These are phyloP conservation scores for Tapera naevia DNA, from an alignment of 2,797 vertebrate genomes.

Conservation along the genomic window DNA sequence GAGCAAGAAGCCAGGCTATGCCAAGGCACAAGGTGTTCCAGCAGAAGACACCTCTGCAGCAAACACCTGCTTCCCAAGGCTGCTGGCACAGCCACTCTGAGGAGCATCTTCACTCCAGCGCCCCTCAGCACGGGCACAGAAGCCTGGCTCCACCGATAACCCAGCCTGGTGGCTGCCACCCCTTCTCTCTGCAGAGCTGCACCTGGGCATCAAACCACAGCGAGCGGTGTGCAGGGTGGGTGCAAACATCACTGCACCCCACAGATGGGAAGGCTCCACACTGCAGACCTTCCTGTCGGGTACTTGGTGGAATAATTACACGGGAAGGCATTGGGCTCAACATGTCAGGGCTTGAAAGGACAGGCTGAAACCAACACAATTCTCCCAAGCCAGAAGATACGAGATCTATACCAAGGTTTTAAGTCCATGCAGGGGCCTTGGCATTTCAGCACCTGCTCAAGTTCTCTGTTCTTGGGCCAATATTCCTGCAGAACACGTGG, in stretches of 20 bases:
- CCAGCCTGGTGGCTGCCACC: not conserved
- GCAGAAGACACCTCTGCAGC: not conserved
- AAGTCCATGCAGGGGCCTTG: not conserved
- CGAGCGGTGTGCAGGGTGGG: fast-evolving
- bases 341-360: not conserved
- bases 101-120: not conserved
- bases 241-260: not conserved
- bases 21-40: fast-evolving
- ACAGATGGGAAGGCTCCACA: not conserved
- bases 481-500: not conserved
- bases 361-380: not conserved
- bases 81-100: fast-evolving
- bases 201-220: not conserved
- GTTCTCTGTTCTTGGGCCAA: not conserved
- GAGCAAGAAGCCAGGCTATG: not conserved
- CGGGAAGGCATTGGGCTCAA: not conserved
- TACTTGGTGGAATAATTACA: not conserved
- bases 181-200: not conserved
- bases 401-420: not conserved
- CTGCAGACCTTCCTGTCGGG: not conserved
- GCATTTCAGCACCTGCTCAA: not conserved
- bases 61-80: not conserved
- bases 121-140: fast-evolving
- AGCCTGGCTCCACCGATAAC: fast-evolving
- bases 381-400: not conserved